Conservation (phyloP, 2,797 vertebrate genomes). For the Pseudotriccus pelzelni region DNA sequence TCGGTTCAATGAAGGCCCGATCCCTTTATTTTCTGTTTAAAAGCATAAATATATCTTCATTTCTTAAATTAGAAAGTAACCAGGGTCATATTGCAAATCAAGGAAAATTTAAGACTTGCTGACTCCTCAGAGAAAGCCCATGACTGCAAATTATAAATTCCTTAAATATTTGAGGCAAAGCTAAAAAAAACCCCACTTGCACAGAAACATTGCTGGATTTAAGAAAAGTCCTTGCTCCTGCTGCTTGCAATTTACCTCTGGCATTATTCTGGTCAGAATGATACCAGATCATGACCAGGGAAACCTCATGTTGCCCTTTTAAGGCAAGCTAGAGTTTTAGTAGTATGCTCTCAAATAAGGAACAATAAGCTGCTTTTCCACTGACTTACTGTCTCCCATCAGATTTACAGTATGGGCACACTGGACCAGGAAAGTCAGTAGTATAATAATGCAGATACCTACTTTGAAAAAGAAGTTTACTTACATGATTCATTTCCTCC, state of each 20-base stretch:
- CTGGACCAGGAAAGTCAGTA: not conserved
- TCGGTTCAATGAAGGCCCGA: not conserved
- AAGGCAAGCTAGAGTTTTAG: not conserved
- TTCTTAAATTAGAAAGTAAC: not conserved
- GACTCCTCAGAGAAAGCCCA: not conserved
- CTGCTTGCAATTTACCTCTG: not conserved
- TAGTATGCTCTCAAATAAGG: not conserved
- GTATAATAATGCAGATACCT: not conserved
- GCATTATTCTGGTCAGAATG: not conserved
- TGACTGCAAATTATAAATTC: not conserved
- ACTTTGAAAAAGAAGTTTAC: slow-evolving; percentile 51
- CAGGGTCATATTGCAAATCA: not conserved
- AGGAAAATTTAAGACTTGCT: slow-evolving; percentile 5
- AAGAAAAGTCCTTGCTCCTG: not conserved
- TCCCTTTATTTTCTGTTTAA: not conserved
- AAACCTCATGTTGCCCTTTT: not conserved
- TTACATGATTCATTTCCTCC: slow-evolving; percentile 89
- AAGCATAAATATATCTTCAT: not conserved
- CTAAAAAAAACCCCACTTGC: not conserved
- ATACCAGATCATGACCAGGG: not conserved
- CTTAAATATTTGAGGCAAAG: slow-evolving; percentile 1
- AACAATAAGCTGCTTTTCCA: slow-evolving; percentile 2
- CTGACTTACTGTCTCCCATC: not conserved
- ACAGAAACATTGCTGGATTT: not conserved
- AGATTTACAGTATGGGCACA: not conserved